Conservation (phyloP, 2,113 vertebrate genomes). For the Solenodon paradoxus region DNA sequence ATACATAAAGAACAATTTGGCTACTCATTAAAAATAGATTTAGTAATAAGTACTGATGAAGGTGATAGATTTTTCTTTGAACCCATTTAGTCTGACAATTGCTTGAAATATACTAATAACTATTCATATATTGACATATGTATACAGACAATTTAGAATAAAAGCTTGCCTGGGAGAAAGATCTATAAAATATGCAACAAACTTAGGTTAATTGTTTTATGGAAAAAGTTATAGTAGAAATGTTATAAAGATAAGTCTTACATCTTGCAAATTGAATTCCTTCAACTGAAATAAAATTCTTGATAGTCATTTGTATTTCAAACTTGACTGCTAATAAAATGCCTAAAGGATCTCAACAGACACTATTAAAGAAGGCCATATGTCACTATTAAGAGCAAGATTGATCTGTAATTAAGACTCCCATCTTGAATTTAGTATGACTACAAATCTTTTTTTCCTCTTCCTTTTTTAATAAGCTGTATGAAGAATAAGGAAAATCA, state of each 20-base stretch:
- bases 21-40: conserved; percentile 43
- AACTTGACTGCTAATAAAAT: conserved; percentile 27
- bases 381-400: not conserved
- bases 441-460: not conserved
- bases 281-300: not conserved
- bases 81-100: conserved; percentile 5
- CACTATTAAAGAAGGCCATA: not conserved
- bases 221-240: not conserved
- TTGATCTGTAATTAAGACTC: not conserved
- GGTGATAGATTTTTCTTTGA: conserved; percentile 31
- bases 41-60: conserved; percentile 17
- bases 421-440: not conserved
- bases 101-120: conserved; percentile 8
- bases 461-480: conserved; percentile 22
- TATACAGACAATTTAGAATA: not conserved
- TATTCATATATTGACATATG: not conserved
- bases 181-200: not conserved
- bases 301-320: not conserved
- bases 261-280: conserved; percentile 16
- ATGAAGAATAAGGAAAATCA: conserved; percentile 39
- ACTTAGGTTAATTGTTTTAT: not conserved
- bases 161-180: not conserved
- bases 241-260: not conserved
- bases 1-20: not conserved
- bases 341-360: not conserved